phyloP scores from a whole-genome alignment of 2,888 invertebrate species.

The Horisme vitalbata region DNA sequence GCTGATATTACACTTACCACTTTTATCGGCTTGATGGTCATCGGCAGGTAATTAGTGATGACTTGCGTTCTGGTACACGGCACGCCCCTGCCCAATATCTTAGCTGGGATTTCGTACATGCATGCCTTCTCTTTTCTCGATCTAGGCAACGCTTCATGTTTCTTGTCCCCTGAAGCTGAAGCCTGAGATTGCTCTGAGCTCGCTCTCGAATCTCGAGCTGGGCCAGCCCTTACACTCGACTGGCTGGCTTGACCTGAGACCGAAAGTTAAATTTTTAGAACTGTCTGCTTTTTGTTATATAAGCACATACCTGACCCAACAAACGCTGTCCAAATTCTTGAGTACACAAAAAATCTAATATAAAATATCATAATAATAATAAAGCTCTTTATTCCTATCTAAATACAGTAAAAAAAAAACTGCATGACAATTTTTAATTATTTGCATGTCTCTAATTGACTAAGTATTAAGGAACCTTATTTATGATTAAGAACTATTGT shows the following conservation, averaged over 20 bases:
- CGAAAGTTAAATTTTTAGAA: too few relatives aligned
- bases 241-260: conserved; percentile 1
- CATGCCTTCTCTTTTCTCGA: conserved; percentile 29
- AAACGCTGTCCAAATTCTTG: too few relatives aligned
- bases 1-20: conserved; percentile 57
- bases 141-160: background rate
- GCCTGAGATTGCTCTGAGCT: background rate
- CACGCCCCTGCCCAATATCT: conserved; percentile 54
- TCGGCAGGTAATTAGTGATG: conserved; percentile 85
- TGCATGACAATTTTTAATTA: too few relatives aligned
- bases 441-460: too few relatives aligned
- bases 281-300: too few relatives aligned
- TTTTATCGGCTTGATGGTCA: conserved; percentile 73
- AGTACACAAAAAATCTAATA: too few relatives aligned
- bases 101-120: conserved; percentile 55
- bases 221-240: background rate
- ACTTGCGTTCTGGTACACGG: conserved; percentile 54
- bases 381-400: too few relatives aligned
- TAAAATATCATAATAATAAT: too few relatives aligned
- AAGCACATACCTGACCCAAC: too few relatives aligned
- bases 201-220: background rate
- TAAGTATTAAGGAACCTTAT: too few relatives aligned
- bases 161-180: conserved; percentile 1
- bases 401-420: too few relatives aligned
- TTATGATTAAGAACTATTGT: too few relatives aligned